Conservation (phyloP, 2,113 vertebrate genomes). For the Alces alces region DNA sequence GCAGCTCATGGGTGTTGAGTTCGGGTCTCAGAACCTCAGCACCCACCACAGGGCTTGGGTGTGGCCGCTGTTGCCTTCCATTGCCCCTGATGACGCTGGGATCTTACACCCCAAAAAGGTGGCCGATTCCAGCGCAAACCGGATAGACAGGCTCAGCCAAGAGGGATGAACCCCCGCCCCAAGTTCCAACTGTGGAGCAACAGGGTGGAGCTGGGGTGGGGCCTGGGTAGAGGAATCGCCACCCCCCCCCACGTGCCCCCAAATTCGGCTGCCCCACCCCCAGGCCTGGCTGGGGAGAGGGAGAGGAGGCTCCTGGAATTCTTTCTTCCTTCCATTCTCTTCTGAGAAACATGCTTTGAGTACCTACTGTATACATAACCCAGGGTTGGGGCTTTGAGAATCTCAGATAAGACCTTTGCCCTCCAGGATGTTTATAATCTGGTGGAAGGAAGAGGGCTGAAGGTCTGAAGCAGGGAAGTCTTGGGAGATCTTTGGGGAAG, state of each 20-base stretch:
- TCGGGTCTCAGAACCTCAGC: not conserved
- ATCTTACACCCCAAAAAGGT: conserved; percentile 18
- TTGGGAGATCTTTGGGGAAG: not conserved
- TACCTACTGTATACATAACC: not conserved
- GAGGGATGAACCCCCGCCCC: not conserved
- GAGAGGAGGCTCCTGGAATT: not conserved
- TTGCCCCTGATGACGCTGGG: not conserved
- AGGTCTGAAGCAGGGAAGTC: not conserved
- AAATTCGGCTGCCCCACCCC: not conserved
- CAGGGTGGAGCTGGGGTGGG: not conserved
- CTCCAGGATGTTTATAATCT: not conserved
- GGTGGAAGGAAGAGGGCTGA: not conserved
- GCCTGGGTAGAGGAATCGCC: not conserved
- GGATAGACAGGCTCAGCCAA: conserved; percentile 50
- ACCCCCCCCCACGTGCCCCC: not conserved
- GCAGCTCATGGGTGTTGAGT: not conserved
- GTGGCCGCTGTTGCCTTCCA: not conserved
- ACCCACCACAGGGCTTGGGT: not conserved
- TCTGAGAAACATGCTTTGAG: not conserved
- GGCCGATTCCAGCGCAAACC: conserved; percentile 35
- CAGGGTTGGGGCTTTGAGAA: not conserved
- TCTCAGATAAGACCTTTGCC: not conserved
- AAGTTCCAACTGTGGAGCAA: not conserved
- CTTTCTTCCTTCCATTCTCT: not conserved
- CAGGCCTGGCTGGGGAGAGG: not conserved